phyloP scores from a whole-genome alignment of 2,113 vertebrate genomes.

The Oreochromis tanganicae region DNA sequence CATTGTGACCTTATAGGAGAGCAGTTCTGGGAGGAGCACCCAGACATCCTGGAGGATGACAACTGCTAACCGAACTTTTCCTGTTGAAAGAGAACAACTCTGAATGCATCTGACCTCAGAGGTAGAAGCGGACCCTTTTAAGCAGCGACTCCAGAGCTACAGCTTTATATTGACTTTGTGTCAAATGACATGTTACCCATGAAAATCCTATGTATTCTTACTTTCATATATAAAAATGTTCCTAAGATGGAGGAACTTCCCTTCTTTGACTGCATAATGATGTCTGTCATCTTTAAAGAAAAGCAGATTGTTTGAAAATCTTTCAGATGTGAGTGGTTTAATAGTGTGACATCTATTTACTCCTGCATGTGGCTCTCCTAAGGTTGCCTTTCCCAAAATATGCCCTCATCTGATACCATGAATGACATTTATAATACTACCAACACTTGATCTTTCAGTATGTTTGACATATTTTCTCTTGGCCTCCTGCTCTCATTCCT shows the following conservation, averaged over 20 bases:
- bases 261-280: not conserved
- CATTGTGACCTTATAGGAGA: constrained; percentile 89
- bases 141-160: not conserved
- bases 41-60: constrained; percentile 79
- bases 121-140: not conserved
- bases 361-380: not conserved
- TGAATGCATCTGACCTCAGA: not conserved
- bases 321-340: not conserved
- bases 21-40: constrained; percentile 91
- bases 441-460: not conserved
- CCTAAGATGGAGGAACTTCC: not conserved
- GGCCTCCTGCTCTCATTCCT: not conserved
- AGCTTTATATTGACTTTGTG: not conserved
- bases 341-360: not conserved
- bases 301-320: not conserved
- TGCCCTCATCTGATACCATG: constrained; percentile 17
- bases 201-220: not conserved
- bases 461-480: not conserved
- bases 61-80: constrained; percentile 57
- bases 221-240: not conserved
- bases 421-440: constrained; percentile 40
- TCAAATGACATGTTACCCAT: not conserved
- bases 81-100: not conserved
- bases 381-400: constrained; percentile 20
- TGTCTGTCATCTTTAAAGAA: not conserved